These are phyloP conservation scores for Rhinoderma darwinii DNA, from an alignment of 2,113 vertebrate genomes.

Conservation along the genomic window DNA sequence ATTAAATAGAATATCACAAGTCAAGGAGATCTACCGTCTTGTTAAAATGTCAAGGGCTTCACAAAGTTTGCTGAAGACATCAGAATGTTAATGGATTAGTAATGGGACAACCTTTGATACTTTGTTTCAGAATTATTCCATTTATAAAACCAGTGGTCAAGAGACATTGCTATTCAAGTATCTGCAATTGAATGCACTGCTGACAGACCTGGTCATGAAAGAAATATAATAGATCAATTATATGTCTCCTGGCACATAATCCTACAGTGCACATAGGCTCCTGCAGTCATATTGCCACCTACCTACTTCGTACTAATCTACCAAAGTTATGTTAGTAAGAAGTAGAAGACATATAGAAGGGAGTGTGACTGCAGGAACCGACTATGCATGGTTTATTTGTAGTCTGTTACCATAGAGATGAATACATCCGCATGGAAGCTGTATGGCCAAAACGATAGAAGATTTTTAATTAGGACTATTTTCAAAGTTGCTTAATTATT, in stretches of 20 bases:
- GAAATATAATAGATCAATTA: not conserved
- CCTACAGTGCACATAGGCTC: not conserved
- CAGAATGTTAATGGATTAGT: not conserved
- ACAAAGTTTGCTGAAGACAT: not conserved
- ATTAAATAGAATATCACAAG: constrained; percentile 14
- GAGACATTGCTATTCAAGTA: not conserved
- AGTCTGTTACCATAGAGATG: not conserved
- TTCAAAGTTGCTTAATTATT: not conserved
- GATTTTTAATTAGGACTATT: too few relatives aligned
- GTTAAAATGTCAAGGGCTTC: constrained; percentile 27
- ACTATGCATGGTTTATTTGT: not conserved
- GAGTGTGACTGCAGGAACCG: not conserved
- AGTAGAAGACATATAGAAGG: too few relatives aligned
- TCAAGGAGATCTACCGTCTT: not conserved
- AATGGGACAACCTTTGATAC: not conserved
- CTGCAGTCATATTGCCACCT: too few relatives aligned
- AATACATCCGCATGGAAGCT: not conserved
- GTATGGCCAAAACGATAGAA: not conserved
- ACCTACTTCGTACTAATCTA: too few relatives aligned
- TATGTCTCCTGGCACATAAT: not conserved
- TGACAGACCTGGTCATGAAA: not conserved
- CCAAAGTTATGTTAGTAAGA: too few relatives aligned
- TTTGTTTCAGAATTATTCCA: not conserved
- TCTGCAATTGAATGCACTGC: not conserved
- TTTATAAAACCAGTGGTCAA: not conserved